phyloP scores from a whole-genome alignment of 35 echinoderm and acorn worm species.

The Stichopus chloronotus region DNA sequence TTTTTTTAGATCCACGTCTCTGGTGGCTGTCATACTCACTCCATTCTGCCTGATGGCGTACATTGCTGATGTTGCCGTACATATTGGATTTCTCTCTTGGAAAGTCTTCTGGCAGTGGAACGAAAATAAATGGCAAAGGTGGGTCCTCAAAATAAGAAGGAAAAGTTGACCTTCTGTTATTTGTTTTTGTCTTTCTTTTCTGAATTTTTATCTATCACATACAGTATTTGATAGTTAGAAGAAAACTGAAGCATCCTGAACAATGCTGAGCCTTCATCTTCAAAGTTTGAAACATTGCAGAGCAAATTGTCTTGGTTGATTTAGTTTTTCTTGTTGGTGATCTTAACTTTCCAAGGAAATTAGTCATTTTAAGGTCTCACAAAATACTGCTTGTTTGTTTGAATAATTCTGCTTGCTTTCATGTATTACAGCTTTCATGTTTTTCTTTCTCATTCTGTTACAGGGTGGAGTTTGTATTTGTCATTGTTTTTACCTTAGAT shows the following conservation, averaged over 20 bases:
- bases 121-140: conserved; percentile 98
- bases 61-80: conserved; percentile 72
- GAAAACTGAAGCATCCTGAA: background rate
- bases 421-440: background rate
- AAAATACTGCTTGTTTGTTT: background rate
- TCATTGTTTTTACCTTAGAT: conserved; percentile 85
- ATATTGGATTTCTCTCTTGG: conserved; percentile 89
- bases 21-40: conserved; percentile 68
- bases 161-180: too few relatives aligned
- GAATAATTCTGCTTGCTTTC: background rate
- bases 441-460: conserved; percentile 33
- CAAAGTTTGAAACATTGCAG: background rate
- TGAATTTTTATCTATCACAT: background rate
- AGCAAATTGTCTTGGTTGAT: too few relatives aligned
- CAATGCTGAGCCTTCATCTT: background rate
- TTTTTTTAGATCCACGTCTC: conserved; percentile 54
- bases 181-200: background rate
- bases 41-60: conserved; percentile 78
- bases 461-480: conserved; percentile 95
- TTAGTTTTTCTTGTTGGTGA: too few relatives aligned
- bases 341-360: too few relatives aligned
- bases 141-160: background rate
- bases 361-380: too few relatives aligned
- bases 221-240: background rate
- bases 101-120: conserved; percentile 88